Evolutionary conservation across 2,113 vertebrate genomes (phyloP).

Genomic region (Rutilus rutilus): DNA sequence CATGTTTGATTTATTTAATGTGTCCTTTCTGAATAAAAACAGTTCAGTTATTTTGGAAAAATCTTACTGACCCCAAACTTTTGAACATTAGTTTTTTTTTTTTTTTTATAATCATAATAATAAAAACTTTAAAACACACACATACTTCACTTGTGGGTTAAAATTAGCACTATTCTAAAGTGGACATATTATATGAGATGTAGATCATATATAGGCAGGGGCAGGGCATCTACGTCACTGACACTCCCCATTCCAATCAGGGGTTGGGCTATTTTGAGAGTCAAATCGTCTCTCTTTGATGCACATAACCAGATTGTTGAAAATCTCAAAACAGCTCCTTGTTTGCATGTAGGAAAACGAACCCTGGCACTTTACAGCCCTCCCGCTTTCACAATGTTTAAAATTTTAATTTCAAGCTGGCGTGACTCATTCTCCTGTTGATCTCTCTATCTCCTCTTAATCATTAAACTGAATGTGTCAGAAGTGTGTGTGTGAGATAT

Average conservation of each 20-base stretch:
- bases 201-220: background rate
- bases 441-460: conserved; percentile 27
- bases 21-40: background rate
- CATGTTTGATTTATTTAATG: background rate
- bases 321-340: conserved; percentile 51
- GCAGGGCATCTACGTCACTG: background rate
- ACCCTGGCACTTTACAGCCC: conserved; percentile 21
- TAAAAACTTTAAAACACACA: background rate
- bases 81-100: background rate
- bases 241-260: background rate
- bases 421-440: conserved; percentile 37
- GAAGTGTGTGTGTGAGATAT: conserved; percentile 19
- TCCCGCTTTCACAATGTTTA: conserved; percentile 25
- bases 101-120: background rate
- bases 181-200: background rate
- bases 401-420: conserved; percentile 18
- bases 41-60: background rate
- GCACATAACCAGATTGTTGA: conserved; percentile 42
- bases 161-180: background rate
- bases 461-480: conserved; percentile 8
- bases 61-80: background rate
- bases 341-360: conserved; percentile 54
- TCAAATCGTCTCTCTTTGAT: conserved; percentile 35
- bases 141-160: background rate
- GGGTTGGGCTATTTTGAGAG: conserved; percentile 34